phyloP scores from a whole-genome alignment of 2,797 vertebrate species.

The Urophycis tenuis region DNA sequence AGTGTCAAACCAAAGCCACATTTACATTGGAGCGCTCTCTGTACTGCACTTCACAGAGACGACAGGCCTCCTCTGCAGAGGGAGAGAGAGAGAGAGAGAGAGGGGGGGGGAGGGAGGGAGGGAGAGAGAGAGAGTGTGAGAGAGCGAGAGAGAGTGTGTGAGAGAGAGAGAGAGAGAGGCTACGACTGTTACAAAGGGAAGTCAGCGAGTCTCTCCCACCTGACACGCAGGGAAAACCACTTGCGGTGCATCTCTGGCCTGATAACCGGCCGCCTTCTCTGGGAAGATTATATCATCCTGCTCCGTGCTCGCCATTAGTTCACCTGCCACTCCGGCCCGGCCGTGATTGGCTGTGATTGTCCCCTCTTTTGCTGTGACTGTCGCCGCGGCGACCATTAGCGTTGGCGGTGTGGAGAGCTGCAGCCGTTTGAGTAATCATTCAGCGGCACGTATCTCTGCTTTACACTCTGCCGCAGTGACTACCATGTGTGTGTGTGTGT shows the following conservation, averaged over 20 bases:
- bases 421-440: conserved; percentile 64
- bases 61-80: not conserved
- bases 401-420: conserved; percentile 62
- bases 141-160: too few relatives aligned
- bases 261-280: conserved; percentile 46
- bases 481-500: not conserved
- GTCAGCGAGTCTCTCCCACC: conserved; percentile 39
- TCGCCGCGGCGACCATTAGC: conserved; percentile 57
- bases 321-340: conserved; percentile 62
- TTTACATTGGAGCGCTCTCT: not conserved
- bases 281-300: conserved; percentile 48
- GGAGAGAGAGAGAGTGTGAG: too few relatives aligned
- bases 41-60: not conserved
- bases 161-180: conserved; percentile 41
- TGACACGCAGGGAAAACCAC: conserved; percentile 50
- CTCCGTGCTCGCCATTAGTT: conserved; percentile 60
- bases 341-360: conserved; percentile 65
- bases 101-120: too few relatives aligned
- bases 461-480: not conserved
- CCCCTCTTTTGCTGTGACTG: conserved; percentile 60
- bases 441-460: conserved; percentile 40
- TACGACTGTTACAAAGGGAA: conserved; percentile 28
- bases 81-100: too few relatives aligned
- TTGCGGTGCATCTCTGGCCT: conserved; percentile 49
- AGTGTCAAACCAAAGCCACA: not conserved